These are phyloP conservation scores for Microplitis deprimator DNA, from an alignment of 2,888 invertebrate genomes.

Conservation along the genomic window DNA sequence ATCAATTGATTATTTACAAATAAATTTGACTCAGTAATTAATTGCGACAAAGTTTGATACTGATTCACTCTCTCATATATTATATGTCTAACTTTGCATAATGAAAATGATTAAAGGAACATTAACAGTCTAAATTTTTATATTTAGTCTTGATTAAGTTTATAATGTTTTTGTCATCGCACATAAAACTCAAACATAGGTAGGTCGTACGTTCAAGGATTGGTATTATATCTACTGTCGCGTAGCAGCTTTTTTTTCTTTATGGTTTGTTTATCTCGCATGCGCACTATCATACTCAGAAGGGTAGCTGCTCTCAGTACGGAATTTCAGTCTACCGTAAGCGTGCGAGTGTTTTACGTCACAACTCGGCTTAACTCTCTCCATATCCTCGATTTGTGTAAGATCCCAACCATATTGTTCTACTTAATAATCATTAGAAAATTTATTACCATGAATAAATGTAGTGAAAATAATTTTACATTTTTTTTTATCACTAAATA, in stretches of 20 bases:
- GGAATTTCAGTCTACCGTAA: slow-evolving; percentile 62
- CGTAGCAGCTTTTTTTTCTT: slow-evolving; percentile 50
- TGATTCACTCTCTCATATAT: too few species aligned
- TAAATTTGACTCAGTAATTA: too few species aligned
- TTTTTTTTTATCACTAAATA: too few species aligned
- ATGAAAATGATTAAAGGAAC: neutral
- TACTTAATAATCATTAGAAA: neutral
- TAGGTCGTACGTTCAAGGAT: slow-evolving; percentile 2
- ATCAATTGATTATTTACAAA: too few species aligned
- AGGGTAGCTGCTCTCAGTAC: slow-evolving; percentile 35
- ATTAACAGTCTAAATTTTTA: neutral
- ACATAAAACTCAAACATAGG: neutral
- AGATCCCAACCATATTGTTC: neutral
- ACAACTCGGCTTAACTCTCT: slow-evolving; percentile 13
- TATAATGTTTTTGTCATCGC: slow-evolving; percentile 19
- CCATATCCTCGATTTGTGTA: neutral
- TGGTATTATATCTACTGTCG: slow-evolving; percentile 1
- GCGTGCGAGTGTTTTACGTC: slow-evolving; percentile 64
- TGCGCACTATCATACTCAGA: slow-evolving; percentile 58
- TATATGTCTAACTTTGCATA: too few species aligned
- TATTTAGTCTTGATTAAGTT: neutral
- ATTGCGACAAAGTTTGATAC: too few species aligned
- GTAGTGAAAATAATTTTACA: neutral
- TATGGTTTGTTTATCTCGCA: slow-evolving; percentile 65
- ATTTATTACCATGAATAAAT: neutral